A percentile compares a stretch with the other conserved stretches of the same genome.
phyloP scores from a whole-genome alignment of 2,113 vertebrate species.

The Pachycephala philippinensis region DNA sequence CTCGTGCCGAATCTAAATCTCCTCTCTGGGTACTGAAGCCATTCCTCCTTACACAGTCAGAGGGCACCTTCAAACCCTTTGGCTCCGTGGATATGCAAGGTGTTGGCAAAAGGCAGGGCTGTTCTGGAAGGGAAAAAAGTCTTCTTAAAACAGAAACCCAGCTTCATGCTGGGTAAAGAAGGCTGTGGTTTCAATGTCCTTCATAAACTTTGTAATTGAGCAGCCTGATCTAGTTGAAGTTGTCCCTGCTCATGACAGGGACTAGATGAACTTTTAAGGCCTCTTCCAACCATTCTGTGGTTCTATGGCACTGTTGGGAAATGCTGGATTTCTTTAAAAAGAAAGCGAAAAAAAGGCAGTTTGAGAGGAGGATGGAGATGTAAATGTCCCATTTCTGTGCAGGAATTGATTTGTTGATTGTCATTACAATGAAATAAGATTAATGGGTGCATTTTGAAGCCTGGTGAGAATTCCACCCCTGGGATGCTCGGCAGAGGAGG shows the following conservation, averaged over 20 bases:
- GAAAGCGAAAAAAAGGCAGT: rapidly evolving
- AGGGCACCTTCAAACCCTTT: neutral
- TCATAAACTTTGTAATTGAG: neutral
- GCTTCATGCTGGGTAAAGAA: neutral
- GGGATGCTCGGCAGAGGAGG: neutral
- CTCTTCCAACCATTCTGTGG: neutral
- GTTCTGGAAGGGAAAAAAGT: neutral
- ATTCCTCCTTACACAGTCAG: neutral
- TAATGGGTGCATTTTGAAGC: neutral
- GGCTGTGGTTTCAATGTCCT: neutral
- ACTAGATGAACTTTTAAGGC: neutral
- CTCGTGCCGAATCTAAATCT: neutral
- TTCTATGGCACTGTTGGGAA: neutral
- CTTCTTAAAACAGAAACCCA: neutral
- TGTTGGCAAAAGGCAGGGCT: neutral
- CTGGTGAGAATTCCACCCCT: neutral
- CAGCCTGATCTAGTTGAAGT: neutral
- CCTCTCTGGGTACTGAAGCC: neutral
- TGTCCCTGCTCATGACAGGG: neutral
- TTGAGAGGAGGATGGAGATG: neutral
- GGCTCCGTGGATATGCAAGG: neutral
- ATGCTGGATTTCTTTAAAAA: neutral
- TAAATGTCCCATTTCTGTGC: neutral
- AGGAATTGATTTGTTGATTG: neutral
- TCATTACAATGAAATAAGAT: neutral